phyloP scores from a whole-genome alignment of 2,113 vertebrate genomes.

The Eulemur macaco region DNA sequence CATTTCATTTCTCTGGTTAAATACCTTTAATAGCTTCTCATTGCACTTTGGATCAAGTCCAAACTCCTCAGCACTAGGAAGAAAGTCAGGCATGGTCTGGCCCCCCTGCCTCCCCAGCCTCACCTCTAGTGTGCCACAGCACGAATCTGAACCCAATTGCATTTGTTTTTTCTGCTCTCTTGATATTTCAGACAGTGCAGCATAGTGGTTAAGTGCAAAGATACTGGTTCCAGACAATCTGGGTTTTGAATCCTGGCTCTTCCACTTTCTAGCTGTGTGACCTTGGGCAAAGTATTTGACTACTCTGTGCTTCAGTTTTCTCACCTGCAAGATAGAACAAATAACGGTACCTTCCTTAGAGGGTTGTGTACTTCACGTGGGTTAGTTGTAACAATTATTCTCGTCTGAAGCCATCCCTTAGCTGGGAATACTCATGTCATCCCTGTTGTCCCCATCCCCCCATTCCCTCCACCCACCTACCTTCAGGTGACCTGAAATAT shows the following conservation, averaged over 20 bases:
- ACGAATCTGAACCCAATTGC: rapidly evolving
- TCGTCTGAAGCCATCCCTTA: background rate
- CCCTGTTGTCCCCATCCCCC: background rate
- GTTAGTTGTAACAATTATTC: background rate
- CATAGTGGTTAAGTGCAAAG: background rate
- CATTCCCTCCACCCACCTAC: background rate
- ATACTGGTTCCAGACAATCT: background rate
- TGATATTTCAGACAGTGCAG: background rate
- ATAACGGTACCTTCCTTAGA: background rate
- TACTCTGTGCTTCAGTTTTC: background rate
- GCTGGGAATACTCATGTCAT: background rate
- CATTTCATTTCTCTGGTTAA: constrained; percentile 14
- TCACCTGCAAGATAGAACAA: background rate
- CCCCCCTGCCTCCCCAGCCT: background rate
- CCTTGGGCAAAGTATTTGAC: background rate
- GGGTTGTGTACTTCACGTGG: background rate
- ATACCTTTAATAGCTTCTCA: background rate
- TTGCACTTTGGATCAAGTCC: background rate
- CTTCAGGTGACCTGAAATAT: background rate
- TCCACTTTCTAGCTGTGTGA: background rate
- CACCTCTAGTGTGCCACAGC: background rate
- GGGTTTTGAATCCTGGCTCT: background rate
- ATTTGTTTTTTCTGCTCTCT: background rate
- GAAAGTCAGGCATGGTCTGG: background rate
- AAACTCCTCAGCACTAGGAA: background rate